Conservation (phyloP, 2,113 vertebrate species). For the Elanus axillaris region DNA sequence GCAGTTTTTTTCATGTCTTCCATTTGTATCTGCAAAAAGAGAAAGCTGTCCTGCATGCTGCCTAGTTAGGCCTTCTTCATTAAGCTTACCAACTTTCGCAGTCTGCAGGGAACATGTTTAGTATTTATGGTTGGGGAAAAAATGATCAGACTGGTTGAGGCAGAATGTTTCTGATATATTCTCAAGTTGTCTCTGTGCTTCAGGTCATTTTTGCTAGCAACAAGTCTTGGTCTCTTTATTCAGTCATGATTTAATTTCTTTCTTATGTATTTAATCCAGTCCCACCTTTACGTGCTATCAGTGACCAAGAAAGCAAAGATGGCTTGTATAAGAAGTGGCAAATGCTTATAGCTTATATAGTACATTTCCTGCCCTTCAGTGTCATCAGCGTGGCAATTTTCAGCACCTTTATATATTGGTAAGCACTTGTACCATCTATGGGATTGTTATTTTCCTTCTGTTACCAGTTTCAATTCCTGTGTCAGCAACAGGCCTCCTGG, state of each 20-base stretch:
- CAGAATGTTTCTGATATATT: not conserved
- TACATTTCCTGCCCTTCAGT: slow-evolving; percentile 92
- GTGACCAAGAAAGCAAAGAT: slow-evolving; percentile 93
- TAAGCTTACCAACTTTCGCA: not conserved
- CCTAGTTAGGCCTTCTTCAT: not conserved
- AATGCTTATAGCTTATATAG: slow-evolving; percentile 90
- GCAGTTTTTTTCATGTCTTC: not conserved
- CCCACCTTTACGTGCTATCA: slow-evolving; percentile 83
- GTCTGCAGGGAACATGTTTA: not conserved
- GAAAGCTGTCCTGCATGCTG: not conserved
- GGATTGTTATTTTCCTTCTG: not conserved
- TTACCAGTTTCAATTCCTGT: not conserved
- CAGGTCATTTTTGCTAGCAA: not conserved
- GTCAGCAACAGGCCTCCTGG: not conserved
- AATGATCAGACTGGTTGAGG: not conserved
- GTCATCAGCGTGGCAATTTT: slow-evolving; percentile 82
- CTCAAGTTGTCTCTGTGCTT: not conserved
- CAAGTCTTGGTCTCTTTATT: not conserved
- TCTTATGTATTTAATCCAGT: slow-evolving; percentile 67
- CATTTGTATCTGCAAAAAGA: not conserved
- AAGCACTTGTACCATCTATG: not conserved
- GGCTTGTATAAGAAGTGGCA: slow-evolving; percentile 95
- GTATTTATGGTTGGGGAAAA: not conserved
- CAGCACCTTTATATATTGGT: slow-evolving; percentile 91
- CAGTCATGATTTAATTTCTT: not conserved